Conservation (phyloP, 2,888 invertebrate genomes). For the Thecophora atra region DNA sequence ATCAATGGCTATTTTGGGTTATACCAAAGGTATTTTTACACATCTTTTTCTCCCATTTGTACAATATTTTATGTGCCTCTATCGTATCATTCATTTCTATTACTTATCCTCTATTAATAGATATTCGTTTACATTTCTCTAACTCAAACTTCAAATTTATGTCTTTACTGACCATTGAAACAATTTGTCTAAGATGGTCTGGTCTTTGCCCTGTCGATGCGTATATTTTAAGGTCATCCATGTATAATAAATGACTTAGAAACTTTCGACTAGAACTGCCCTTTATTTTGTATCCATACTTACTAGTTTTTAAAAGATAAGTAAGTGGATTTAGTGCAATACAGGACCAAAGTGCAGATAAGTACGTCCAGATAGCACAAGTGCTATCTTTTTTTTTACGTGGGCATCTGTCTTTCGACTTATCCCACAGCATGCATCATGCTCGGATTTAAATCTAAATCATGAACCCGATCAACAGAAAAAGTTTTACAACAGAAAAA, state of each 20-base stretch:
- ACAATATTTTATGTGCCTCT: slow-evolving; percentile 15
- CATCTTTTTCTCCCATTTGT: slow-evolving; percentile 34
- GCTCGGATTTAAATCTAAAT: too few relatives aligned
- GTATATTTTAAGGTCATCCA: slow-evolving; percentile 40
- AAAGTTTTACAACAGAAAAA: too few relatives aligned
- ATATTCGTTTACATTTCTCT: slow-evolving; percentile 37
- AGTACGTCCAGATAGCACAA: too few relatives aligned
- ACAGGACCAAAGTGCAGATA: slow-evolving; percentile 37
- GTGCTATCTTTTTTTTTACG: too few relatives aligned
- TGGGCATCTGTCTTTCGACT: too few relatives aligned
- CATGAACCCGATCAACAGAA: too few relatives aligned
- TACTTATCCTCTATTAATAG: slow-evolving; percentile 35
- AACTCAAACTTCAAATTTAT: slow-evolving; percentile 38
- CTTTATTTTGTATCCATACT: slow-evolving; percentile 34
- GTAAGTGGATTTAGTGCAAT: slow-evolving; percentile 36
- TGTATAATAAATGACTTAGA: slow-evolving; percentile 34
- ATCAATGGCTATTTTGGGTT: too few relatives aligned
- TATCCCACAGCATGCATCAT: too few relatives aligned
- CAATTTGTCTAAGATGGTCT: slow-evolving; percentile 32
- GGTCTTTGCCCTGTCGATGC: slow-evolving; percentile 27
- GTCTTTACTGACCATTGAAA: slow-evolving; percentile 31
- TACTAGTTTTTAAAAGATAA: slow-evolving; percentile 23
- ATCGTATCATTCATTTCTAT: slow-evolving; percentile 4
- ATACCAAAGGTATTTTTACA: slow-evolving; percentile 38
- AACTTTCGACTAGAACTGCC: neutral